These are phyloP conservation scores for Pteropus alecto DNA, from an alignment of 2,113 vertebrate genomes.

Conservation along the genomic window DNA sequence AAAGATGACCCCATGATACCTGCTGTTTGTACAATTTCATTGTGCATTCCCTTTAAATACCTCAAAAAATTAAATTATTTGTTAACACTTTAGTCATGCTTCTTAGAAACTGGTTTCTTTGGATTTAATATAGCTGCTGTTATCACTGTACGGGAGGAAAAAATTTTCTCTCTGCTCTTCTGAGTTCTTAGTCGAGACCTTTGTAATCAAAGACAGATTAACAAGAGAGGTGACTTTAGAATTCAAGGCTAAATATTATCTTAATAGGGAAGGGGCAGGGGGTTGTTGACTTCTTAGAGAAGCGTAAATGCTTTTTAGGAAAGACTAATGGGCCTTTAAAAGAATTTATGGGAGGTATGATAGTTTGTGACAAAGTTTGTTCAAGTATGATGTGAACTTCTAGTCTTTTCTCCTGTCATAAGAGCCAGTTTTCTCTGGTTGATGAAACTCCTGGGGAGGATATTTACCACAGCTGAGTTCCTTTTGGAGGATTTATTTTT, in stretches of 20 bases:
- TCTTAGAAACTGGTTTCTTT: slow-evolving; percentile 23
- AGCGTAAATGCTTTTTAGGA: neutral
- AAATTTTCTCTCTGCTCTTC: neutral
- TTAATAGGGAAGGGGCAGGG: neutral
- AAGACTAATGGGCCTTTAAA: neutral
- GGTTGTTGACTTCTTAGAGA: neutral
- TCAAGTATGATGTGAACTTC: neutral
- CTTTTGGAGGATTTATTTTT: neutral
- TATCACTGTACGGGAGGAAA: neutral
- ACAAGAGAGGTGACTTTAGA: neutral
- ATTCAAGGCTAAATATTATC: neutral
- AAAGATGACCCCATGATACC: neutral
- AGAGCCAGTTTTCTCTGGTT: neutral
- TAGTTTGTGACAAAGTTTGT: neutral
- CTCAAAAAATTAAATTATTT: slow-evolving; percentile 7
- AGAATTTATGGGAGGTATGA: neutral
- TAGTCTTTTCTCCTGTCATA: neutral
- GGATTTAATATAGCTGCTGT: neutral
- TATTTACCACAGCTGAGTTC: neutral
- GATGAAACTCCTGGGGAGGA: neutral
- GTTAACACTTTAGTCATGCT: neutral
- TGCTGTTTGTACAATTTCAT: neutral
- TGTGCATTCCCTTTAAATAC: slow-evolving; percentile 27
- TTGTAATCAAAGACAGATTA: neutral
- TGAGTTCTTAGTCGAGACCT: neutral